A percentile compares a stretch with the other conserved stretches of the same genome.
Evolutionary conservation across 92 coral and sea anemone genomes (phyloP).

Genomic region (Plumapathes pennacea): DNA sequence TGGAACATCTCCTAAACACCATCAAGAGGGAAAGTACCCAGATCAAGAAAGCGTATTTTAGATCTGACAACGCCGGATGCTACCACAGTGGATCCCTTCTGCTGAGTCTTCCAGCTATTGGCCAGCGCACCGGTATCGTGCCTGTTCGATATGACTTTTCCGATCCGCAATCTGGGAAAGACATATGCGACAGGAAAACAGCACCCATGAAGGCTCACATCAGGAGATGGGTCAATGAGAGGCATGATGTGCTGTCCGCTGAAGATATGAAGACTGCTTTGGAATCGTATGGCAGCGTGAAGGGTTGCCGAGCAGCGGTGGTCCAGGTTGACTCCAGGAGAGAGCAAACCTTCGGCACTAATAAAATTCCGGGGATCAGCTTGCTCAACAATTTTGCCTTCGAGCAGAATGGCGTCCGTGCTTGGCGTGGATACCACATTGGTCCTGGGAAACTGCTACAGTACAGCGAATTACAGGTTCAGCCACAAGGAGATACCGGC

Average conservation of each 20-base stretch:
- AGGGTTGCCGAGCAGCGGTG: constrained; percentile 25
- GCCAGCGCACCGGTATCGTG: constrained; percentile 15
- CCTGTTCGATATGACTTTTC: constrained; percentile 6
- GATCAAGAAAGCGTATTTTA: constrained; percentile 6
- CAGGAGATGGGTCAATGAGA: constrained; percentile 20
- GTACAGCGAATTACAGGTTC: too few relatives aligned
- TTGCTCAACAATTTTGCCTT: too few relatives aligned
- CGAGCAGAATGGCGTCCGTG: too few relatives aligned
- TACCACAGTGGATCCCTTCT: constrained; percentile 6
- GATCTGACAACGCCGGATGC: constrained; percentile 29
- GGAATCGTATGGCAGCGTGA: constrained; percentile 20
- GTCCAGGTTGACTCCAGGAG: too few relatives aligned
- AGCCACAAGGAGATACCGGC: too few relatives aligned
- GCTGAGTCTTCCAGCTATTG: constrained; percentile 1
- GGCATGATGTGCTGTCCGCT: constrained; percentile 11
- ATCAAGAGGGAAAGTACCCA: constrained; percentile 4
- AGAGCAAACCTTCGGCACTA: too few relatives aligned
- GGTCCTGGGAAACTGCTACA: too few relatives aligned
- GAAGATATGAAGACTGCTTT: constrained; percentile 5
- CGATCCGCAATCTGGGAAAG: constrained; percentile 18
- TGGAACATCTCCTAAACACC: constrained; percentile 5
- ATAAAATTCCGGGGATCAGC: too few relatives aligned
- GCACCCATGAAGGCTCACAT: constrained; percentile 21
- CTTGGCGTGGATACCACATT: too few relatives aligned
- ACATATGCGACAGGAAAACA: constrained; percentile 21